Conservation (phyloP, 1,140 invertebrate species). For the Dufourea novaeangliae region DNA sequence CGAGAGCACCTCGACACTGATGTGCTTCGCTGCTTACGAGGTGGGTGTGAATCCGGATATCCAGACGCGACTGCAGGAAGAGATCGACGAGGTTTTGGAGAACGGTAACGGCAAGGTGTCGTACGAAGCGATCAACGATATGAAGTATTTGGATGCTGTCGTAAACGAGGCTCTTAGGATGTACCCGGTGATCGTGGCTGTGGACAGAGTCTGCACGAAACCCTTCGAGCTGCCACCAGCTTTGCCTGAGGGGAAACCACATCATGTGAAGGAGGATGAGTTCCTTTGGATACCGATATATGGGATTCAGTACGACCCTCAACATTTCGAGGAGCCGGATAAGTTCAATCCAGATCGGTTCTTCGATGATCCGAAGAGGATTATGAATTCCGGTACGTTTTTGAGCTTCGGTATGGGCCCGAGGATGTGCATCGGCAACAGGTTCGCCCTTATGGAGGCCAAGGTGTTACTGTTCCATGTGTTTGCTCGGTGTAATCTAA, state of each 20-base stretch:
- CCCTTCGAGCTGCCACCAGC: slow-evolving; percentile 58
- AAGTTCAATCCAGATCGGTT: slow-evolving; percentile 83
- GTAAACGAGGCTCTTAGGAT: slow-evolving; percentile 62
- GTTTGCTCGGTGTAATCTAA: slow-evolving; percentile 82
- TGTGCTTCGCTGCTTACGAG: slow-evolving; percentile 79
- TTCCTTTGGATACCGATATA: slow-evolving; percentile 77
- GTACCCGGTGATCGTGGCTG: slow-evolving; percentile 26
- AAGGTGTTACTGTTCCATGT: slow-evolving; percentile 80
- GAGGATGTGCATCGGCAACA: slow-evolving; percentile 79
- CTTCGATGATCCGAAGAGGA: slow-evolving; percentile 73
- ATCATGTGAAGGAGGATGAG: slow-evolving; percentile 28
- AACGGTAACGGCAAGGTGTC: slow-evolving; percentile 74
- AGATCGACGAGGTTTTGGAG: slow-evolving; percentile 80
- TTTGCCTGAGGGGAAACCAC: slow-evolving; percentile 61
- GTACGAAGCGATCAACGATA: slow-evolving; percentile 74
- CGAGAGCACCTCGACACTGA: slow-evolving; percentile 80
- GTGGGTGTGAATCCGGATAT: slow-evolving; percentile 51
- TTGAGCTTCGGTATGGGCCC: slow-evolving; percentile 78
- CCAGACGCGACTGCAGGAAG: slow-evolving; percentile 80
- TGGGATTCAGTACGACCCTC: slow-evolving; percentile 78
- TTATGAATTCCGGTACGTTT: slow-evolving; percentile 63
- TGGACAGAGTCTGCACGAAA: slow-evolving; percentile 47
- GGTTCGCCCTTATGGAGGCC: slow-evolving; percentile 84
- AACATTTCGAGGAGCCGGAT: slow-evolving; percentile 81
- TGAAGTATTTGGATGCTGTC: slow-evolving; percentile 74